Base-by-base conservation (phyloP, 1,140 invertebrate species). In the Heliconius hewitsoni region DNA sequence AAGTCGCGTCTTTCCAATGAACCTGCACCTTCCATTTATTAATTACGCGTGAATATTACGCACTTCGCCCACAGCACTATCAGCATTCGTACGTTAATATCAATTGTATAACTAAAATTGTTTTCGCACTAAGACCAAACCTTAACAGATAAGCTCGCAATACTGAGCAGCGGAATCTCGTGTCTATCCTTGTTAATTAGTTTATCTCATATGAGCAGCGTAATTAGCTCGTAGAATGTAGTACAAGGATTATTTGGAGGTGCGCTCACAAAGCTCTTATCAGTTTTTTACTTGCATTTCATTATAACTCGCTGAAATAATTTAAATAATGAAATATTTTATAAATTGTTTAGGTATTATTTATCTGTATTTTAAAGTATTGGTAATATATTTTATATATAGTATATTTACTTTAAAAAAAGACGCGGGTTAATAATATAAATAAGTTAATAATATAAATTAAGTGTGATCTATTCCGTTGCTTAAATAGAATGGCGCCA, bases 161-260 rank as follows among this genome's bases (percentile, higher is more conserved):
- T 87, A 86, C 84, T 86, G 82, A 89, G 86, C 86, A 85, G 84
- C 86, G 90, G 90, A 92, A 94, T 94, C 91, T 91, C 91, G 83
- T 85, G 88, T 90, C 89, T 93, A 93, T 93, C 91, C 90, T 93
- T 89, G 91, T 90, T 94, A 94, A 94, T 94, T 92, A 94, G 91
- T 93, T 93, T 94, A 94, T 94, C 93, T 93, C 91, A 92, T 86
- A 93, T 88, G 87, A 90, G 86, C 84, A 84, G 80, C 86, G 90
- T 89, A 92, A 93, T 93, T 94, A 94, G 86, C 82, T 84, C 88
- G 87, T 87, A 87, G 88, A 93, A 93, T 92, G 88, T 90, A 87
- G 91, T 81, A 88, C 92, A 91, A 93, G 93, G 92, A 89, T 90
- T 86, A 87, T 86, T 85, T 81, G 75, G 85, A 86, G 82, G 86